Evolutionary conservation across 2,113 vertebrate species (phyloP).

Genomic region (Raphicerus campestris): DNA sequence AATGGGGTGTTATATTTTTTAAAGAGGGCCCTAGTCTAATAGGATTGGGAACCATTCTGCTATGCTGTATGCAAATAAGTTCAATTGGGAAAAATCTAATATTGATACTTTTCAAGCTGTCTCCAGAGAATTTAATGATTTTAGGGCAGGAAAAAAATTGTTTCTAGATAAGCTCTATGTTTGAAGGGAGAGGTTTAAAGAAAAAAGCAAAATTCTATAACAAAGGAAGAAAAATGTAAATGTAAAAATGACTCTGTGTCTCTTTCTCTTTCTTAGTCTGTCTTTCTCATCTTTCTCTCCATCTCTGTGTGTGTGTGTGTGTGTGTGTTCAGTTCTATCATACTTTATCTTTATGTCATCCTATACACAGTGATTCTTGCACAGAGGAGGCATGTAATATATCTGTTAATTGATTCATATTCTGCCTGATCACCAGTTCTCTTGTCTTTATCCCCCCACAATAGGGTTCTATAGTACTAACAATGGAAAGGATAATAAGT

Average conservation of each 20-base stretch:
- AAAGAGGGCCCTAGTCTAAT: not conserved
- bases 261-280: not conserved
- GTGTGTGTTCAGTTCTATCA: not conserved
- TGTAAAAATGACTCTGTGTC: not conserved
- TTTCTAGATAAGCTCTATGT: not conserved
- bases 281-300: not conserved
- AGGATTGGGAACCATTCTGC: not conserved
- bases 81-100: slow-evolving; percentile 19
- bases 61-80: not conserved
- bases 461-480: slow-evolving; percentile 35
- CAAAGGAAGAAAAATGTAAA: not conserved
- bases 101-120: not conserved
- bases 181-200: not conserved
- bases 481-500: slow-evolving; percentile 48
- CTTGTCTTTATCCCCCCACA: not conserved
- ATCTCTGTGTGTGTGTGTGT: too few species aligned
- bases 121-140: not conserved
- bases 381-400: not conserved
- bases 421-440: not conserved
- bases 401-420: slow-evolving; percentile 44
- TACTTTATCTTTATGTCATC: not conserved
- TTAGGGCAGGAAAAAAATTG: not conserved
- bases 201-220: not conserved
- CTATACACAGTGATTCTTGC: not conserved
- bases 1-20: not conserved